A percentile compares a stretch with the other conserved stretches of the same genome.
These are phyloP conservation scores for Malachius bipustulatus DNA, from an alignment of 2,888 invertebrate species.

Conservation along the genomic window DNA sequence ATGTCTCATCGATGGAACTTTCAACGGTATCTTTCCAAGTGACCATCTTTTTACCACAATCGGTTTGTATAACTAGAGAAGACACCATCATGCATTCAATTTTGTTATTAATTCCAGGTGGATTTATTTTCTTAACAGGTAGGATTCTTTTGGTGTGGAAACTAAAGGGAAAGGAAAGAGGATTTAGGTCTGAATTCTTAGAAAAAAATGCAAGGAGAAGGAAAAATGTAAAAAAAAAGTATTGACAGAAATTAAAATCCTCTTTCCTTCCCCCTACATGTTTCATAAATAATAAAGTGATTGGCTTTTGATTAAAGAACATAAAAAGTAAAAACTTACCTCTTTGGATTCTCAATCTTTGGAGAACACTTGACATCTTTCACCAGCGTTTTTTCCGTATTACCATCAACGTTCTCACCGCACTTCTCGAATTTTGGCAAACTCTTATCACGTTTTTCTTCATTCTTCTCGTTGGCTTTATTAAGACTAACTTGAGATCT, in stretches of 20 bases:
- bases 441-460: constrained; percentile 11
- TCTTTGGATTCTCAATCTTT: constrained; percentile 29
- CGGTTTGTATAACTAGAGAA: not conserved
- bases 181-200: constrained; percentile 16
- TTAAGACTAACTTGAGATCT: constrained; percentile 17
- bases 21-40: not conserved
- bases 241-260: not conserved
- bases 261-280: not conserved
- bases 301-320: not conserved
- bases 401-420: constrained; percentile 5
- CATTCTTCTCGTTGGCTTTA: constrained; percentile 11
- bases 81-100: constrained; percentile 30
- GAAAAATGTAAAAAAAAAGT: not conserved
- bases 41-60: not conserved
- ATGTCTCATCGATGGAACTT: not conserved
- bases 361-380: constrained; percentile 21
- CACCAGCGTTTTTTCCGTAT: constrained; percentile 12
- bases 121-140: constrained; percentile 31
- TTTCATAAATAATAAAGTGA: not conserved
- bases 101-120: constrained; percentile 29
- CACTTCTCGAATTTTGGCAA: constrained; percentile 8
- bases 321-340: constrained; percentile 14
- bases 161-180: constrained; percentile 29
- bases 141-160: constrained; percentile 19
- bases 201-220: not conserved